These are phyloP conservation scores for Sebastes minor DNA, from an alignment of 2,797 vertebrate genomes.

Conservation along the genomic window DNA sequence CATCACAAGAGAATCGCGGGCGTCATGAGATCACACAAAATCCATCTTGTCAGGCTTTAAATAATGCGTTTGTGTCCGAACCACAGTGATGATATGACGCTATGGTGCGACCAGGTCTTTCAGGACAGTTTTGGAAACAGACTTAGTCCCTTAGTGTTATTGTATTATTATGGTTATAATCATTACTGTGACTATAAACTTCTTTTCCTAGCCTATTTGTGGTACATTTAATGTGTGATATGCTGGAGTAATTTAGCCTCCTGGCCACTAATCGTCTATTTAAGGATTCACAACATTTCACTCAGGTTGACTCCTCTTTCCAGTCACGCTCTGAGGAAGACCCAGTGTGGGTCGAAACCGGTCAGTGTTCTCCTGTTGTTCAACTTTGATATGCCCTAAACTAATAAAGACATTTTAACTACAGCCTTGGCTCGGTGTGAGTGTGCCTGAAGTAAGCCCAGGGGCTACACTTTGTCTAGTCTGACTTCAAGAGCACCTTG, in stretches of 20 bases:
- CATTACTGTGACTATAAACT: not conserved
- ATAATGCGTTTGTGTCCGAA: no score
- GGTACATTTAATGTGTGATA: not conserved
- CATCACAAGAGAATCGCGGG: rapidly evolving
- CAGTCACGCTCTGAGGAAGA: not conserved
- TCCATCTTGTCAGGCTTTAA: rapidly evolving
- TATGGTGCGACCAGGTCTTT: not conserved
- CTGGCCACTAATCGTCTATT: no score
- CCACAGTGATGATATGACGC: not conserved
- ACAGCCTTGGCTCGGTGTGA: not conserved
- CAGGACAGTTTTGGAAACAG: not conserved
- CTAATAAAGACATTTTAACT: not conserved
- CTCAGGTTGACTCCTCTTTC: not conserved
- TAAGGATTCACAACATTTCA: no score
- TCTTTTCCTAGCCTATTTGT: not conserved
- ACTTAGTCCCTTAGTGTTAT: not conserved
- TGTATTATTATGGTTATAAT: not conserved
- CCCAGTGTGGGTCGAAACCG: not conserved
- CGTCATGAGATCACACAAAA: no score
- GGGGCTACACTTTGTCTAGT: not conserved
- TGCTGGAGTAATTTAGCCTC: not conserved
- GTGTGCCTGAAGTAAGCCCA: not conserved
- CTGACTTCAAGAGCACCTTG: not conserved
- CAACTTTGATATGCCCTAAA: not conserved
- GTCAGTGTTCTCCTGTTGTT: not conserved